Evolutionary conservation across 1,140 invertebrate species (phyloP), one percentile per base, ranked within the genome.

Genomic region (Saxidomus purpurata): DNA sequence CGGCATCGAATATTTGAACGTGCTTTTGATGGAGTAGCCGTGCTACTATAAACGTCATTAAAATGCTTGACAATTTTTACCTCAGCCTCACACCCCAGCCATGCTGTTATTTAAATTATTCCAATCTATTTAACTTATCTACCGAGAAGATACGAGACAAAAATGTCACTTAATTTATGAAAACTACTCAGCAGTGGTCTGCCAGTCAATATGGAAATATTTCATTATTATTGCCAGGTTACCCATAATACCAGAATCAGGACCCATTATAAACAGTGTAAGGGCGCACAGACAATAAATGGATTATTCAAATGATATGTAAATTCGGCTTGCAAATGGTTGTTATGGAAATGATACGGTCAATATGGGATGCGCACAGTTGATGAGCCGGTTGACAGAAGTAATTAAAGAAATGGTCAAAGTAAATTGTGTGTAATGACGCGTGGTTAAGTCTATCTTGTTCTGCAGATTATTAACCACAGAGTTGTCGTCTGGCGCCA

Each of bases 321-420:
- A 52, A 52, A 52, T 52, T 55, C 49, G 76, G 47, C 76, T 52
- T 52, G 31, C 25, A 55, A 52, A 52, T 43, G 28, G 49, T 79
- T 79, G 76, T 79, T 79, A 79, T 79, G 76, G 76, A 52, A 79
- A 79, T 79, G 49, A 52, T 79, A 17, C 47, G 43, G 47, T 34
- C 25, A 79, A 79, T 79, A 55, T 52, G 76, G 76, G 47, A 79
- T 52, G 31, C 49, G 22, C 47, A 17, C 22, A 38, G 31, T 52
- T 79, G 76, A 79, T 79, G 76, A 55, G 47, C 49, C 76, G 76
- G 4, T 49, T 79, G 76, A 79, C 76, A 79, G 76, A 79, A 52
- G 47, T 79, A 79, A 79, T 79, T 79, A 79, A 79, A 79, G 43
- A 0, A 31, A 55, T 79, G 76, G 76, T 38, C 47, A 79, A 25